Percentiles rank a stretch among this genome's conserved stretches.
phyloP scores from a whole-genome alignment of 2,888 invertebrate species.

The Metacarcinus magister region DNA sequence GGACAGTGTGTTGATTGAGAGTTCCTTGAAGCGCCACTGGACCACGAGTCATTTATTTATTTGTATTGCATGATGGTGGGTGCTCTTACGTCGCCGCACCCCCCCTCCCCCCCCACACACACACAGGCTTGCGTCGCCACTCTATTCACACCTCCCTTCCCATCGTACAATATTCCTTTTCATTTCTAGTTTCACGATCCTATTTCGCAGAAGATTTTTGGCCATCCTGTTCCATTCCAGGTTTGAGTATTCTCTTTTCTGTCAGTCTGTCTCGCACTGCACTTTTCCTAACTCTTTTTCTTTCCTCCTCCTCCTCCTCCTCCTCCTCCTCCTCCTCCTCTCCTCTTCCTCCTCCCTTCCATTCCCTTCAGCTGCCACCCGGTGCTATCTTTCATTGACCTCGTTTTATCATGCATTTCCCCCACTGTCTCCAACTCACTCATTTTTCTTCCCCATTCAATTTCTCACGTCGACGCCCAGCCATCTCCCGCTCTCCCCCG shows the following conservation, averaged over 20 bases:
- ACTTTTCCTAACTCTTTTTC: neutral
- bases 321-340: neutral
- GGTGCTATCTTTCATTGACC: slow-evolving; percentile 32
- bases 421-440: slow-evolving; percentile 7
- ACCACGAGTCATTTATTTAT: neutral
- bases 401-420: slow-evolving; percentile 40
- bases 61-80: neutral
- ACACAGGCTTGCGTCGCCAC: neutral
- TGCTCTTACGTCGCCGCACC: neutral
- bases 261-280: slow-evolving; percentile 16
- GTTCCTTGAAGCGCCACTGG: neutral
- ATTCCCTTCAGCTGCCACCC: neutral
- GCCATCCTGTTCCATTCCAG: neutral
- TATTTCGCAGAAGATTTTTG: neutral
- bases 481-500: neutral
- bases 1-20: neutral
- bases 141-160: neutral
- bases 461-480: neutral
- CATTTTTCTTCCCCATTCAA: slow-evolving; percentile 19
- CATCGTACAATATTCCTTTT: neutral
- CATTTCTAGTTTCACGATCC: neutral
- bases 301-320: neutral
- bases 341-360: neutral
- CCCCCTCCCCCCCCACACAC: too few species aligned
- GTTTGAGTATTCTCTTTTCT: neutral